These are phyloP conservation scores for Chrysopilus asiliformis DNA, from an alignment of 2,888 invertebrate genomes.

Conservation along the genomic window DNA sequence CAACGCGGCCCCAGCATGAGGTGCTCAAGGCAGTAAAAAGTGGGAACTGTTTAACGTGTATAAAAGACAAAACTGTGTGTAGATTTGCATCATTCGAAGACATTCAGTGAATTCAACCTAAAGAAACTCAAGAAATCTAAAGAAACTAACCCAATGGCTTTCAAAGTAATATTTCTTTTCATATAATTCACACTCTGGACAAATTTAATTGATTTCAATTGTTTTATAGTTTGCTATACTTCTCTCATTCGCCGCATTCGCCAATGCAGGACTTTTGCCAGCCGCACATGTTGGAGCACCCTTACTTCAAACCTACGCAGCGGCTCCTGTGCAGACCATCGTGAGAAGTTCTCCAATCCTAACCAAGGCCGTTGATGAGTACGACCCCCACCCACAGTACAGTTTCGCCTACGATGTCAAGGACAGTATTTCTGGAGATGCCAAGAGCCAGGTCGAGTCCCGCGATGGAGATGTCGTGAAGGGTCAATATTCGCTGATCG, in stretches of 20 bases:
- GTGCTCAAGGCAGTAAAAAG: too few species aligned
- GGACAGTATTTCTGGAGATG: constrained; percentile 34
- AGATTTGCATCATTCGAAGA: constrained; percentile 6
- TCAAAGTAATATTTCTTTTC: constrained; percentile 19
- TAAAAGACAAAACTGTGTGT: constrained; percentile 2
- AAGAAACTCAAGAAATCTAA: constrained; percentile 11
- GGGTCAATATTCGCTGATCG: constrained; percentile 36
- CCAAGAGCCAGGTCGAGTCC: constrained; percentile 33
- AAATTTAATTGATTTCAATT: constrained; percentile 2
- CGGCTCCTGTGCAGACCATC: constrained; percentile 12
- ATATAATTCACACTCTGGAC: neutral
- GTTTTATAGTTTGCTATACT: constrained; percentile 12
- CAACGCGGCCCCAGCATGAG: too few species aligned
- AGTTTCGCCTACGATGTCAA: constrained; percentile 35
- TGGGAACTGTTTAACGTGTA: too few species aligned
- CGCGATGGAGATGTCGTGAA: constrained; percentile 35
- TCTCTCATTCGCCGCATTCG: constrained; percentile 15
- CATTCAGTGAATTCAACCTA: neutral
- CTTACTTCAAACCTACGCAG: constrained; percentile 7
- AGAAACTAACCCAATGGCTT: constrained; percentile 20
- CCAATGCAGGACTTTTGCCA: constrained; percentile 13
- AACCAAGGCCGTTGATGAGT: constrained; percentile 22
- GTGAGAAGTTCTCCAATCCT: constrained; percentile 20
- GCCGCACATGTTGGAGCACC: constrained; percentile 12
- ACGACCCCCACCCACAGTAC: constrained; percentile 36